These are phyloP conservation scores for Sarcophaga carnaria DNA, from an alignment of 2,888 invertebrate genomes.

Conservation along the genomic window DNA sequence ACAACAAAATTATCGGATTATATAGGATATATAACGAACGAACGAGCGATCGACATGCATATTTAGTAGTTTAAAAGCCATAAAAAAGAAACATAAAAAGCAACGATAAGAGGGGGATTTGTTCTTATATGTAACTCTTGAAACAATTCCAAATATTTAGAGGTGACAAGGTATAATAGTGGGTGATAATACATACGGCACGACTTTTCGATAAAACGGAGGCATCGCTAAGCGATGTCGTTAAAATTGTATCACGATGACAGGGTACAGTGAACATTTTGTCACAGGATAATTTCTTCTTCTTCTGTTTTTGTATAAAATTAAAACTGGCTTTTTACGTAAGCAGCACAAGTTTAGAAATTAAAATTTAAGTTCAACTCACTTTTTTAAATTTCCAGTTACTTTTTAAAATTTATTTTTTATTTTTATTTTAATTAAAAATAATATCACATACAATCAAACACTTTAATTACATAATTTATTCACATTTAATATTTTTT, in stretches of 20 bases:
- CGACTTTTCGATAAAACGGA: slow-evolving; percentile 84
- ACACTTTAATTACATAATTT: neutral
- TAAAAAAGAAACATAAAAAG: neutral
- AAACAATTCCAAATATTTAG: neutral
- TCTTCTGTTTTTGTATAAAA: neutral
- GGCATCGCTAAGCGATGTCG: slow-evolving; percentile 86
- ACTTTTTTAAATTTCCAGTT: neutral
- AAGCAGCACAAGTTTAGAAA: neutral
- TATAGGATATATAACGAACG: too few relatives aligned
- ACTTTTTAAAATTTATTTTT: slow-evolving; percentile 21
- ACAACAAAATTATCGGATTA: too few relatives aligned
- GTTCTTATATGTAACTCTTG: too few relatives aligned
- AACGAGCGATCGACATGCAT: neutral
- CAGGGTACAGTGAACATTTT: slow-evolving; percentile 81
- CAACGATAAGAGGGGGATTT: too few relatives aligned
- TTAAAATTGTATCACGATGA: slow-evolving; percentile 82
- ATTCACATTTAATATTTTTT: slow-evolving; percentile 20
- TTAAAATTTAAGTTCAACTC: neutral
- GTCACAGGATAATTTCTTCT: neutral
- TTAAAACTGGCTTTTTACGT: too few relatives aligned
- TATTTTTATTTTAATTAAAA: neutral
- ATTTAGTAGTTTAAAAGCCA: neutral
- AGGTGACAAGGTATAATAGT: neutral
- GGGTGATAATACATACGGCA: slow-evolving; percentile 82
- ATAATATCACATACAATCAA: neutral